Evolutionary conservation across 2,113 vertebrate genomes (phyloP), one percentile per base, ranked within the genome.

Genomic region (Chaetorhynchus papuensis): DNA sequence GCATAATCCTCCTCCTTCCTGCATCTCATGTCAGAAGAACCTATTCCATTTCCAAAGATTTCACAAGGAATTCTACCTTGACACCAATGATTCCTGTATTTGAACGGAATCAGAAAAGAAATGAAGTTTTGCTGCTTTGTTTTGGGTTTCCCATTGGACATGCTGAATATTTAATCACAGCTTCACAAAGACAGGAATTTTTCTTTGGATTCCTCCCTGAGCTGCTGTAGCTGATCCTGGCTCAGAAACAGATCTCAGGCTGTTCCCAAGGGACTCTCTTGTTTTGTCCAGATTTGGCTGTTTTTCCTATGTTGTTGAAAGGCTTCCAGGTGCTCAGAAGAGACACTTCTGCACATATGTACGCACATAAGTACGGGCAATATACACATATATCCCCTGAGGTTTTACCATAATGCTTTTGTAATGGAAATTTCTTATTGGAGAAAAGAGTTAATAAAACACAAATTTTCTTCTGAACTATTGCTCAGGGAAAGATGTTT

Each of bases 391-490:
- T 16, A 70, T 75, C 74, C 83, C 59, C 63, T 4, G 33, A 61
- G n/a, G 44, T 20, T 61, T 91, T 72, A 90, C 16, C 49, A 82
- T 49, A 59, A 76, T 22, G 33, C 28, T 83, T 95, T 84, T 91
- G 47, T 94, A 69, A 91, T 74, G 82, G 68, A 95, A 93, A 89
- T 91, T 54, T 74, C 49, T 74, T 83, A 60, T 9, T 82, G 44
- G 63, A 94, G 76, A 76, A 44, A 83, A 69, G 30, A 63, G 17
- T 83, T 66, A 83, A 81, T 94, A 96, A 96, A 77, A 50, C 39
- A 96, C 8, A 7, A 41, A 2, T 63, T 97, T 94, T 88, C 50
- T 95, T 90, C 50, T 85, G 71, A 87, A 54, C 23, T 63, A 5
- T 78, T 87, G 39, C 60, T 74, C 77, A 90, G 63, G 35, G 30